These are phyloP conservation scores for Bothrops alternatus DNA, from an alignment of 2,797 vertebrate genomes.

Conservation along the genomic window DNA sequence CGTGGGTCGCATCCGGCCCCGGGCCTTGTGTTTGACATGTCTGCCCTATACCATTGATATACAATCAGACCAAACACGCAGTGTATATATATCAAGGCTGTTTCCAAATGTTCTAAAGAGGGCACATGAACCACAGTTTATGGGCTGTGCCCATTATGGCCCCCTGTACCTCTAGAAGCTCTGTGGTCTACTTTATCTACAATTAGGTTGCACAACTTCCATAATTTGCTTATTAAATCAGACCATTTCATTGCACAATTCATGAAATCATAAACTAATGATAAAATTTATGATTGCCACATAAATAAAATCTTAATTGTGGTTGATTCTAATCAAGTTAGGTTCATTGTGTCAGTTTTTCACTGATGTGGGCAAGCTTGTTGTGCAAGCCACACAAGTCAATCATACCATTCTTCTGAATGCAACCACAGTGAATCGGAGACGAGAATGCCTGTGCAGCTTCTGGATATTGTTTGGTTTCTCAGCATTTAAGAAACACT, in stretches of 20 bases:
- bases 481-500: not conserved
- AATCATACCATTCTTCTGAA: not conserved
- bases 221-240: not conserved
- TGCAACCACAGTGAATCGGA: not conserved
- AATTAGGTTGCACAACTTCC: not conserved
- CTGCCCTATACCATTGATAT: too few relatives aligned
- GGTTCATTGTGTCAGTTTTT: not conserved
- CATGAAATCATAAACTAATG: not conserved
- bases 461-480: not conserved
- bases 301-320: not conserved
- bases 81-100: too few relatives aligned
- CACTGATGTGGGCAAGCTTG: not conserved
- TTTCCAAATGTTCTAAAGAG: not conserved
- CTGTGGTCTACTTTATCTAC: not conserved
- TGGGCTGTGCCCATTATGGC: too few relatives aligned
- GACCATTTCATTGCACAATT: not conserved
- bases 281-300: not conserved
- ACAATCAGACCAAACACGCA: not conserved
- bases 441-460: accelerated
- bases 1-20: too few relatives aligned
- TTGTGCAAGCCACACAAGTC: not conserved
- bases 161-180: not conserved
- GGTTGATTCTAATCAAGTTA: not conserved
- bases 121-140: not conserved
- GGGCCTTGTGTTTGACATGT: too few relatives aligned